Conservation (phyloP, 2,113 vertebrate genomes). For the Carettochelys insculpta region DNA sequence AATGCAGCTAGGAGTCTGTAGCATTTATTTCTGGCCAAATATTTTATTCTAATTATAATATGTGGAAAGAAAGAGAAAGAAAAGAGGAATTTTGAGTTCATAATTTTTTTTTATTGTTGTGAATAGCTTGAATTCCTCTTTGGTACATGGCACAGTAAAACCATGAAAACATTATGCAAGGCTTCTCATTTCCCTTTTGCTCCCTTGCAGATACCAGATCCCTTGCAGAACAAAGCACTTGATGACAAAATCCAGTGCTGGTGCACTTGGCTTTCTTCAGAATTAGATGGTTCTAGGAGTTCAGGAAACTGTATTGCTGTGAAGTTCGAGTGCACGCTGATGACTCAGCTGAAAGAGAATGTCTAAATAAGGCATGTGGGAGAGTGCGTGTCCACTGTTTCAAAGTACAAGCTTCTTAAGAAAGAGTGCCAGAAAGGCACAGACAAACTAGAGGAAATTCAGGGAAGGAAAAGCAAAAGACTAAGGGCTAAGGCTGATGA, state of each 20-base stretch:
- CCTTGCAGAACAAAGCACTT: neutral
- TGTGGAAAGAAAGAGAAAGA: conserved; percentile 44
- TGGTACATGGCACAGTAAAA: conserved; percentile 34
- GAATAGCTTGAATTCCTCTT: conserved; percentile 28
- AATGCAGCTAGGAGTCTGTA: conserved; percentile 43
- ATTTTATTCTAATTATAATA: conserved; percentile 68
- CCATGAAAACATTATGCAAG: conserved; percentile 31
- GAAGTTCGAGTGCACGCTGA: neutral
- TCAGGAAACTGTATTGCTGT: neutral
- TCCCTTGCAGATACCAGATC: too few species aligned
- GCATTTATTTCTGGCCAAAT: conserved; percentile 51
- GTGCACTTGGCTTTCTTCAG: neutral
- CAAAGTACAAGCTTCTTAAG: neutral
- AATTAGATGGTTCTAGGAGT: neutral
- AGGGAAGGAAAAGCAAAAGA: neutral
- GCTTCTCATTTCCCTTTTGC: conserved; percentile 47
- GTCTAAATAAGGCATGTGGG: neutral
- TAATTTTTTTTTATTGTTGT: conserved; percentile 40
- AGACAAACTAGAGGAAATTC: neutral
- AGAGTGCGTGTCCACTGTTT: neutral
- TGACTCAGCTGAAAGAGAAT: neutral
- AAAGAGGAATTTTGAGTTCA: conserved; percentile 51
- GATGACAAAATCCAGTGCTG: neutral
- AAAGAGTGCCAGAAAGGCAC: neutral
- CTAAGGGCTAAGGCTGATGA: neutral